Conservation (phyloP, 2,113 vertebrate genomes). For the Pollachius pollachius region DNA sequence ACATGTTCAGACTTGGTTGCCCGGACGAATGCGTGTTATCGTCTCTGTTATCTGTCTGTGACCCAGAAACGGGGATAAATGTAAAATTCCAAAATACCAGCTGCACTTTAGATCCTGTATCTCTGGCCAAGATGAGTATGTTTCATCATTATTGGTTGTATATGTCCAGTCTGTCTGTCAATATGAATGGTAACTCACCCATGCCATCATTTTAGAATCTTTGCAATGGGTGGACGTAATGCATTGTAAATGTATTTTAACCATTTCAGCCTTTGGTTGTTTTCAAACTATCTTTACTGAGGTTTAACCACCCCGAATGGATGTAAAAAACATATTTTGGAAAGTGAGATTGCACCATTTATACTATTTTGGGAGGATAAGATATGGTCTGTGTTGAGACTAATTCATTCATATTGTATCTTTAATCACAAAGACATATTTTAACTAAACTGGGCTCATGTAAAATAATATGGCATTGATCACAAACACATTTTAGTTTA, state of each 20-base stretch:
- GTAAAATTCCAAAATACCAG: constrained; percentile 60
- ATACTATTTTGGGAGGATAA: constrained; percentile 6
- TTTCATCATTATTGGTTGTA: constrained; percentile 31
- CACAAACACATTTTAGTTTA: too few species aligned
- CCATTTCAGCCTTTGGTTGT: constrained; percentile 1
- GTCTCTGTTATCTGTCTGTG: constrained; percentile 21
- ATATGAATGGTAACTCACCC: constrained; percentile 34
- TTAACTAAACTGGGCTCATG: background rate
- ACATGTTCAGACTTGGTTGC: constrained; percentile 22
- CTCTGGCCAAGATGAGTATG: constrained; percentile 27
- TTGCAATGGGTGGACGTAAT: constrained; percentile 18
- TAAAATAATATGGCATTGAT: background rate
- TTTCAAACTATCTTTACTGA: constrained; percentile 7
- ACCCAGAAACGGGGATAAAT: constrained; percentile 37
- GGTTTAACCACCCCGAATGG: constrained; percentile 23
- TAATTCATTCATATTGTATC: constrained; percentile 6
- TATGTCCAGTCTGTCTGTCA: constrained; percentile 38
- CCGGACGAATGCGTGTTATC: constrained; percentile 14
- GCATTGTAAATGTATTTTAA: constrained; percentile 14
- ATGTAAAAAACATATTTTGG: constrained; percentile 33
- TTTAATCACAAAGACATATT: constrained; percentile 20
- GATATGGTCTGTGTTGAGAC: background rate
- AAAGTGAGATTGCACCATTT: constrained; percentile 40
- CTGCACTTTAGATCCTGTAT: constrained; percentile 68
- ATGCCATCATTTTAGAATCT: constrained; percentile 19